Evolutionary conservation across 2,797 vertebrate species (phyloP).

Genomic region (Momotus momota): DNA sequence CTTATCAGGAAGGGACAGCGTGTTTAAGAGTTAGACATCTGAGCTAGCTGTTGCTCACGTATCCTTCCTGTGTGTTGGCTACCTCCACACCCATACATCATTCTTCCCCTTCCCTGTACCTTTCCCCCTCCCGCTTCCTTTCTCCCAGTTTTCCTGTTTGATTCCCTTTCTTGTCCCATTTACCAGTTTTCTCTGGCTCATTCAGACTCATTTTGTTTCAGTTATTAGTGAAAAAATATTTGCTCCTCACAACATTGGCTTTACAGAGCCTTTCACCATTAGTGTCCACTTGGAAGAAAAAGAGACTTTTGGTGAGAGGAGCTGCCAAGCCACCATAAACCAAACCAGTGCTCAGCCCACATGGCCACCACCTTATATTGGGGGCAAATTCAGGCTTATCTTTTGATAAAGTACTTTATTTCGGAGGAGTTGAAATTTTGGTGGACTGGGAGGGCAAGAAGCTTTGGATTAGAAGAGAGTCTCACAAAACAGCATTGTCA

Average conservation of each 20-base stretch:
- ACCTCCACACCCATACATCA: not conserved
- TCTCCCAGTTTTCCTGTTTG: not conserved
- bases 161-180: not conserved
- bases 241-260: fast-evolving
- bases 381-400: not conserved
- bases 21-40: not conserved
- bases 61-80: not conserved
- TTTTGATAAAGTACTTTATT: not conserved
- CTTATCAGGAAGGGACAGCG: not conserved
- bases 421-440: not conserved
- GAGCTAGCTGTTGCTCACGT: not conserved
- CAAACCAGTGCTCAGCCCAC: not conserved
- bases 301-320: not conserved
- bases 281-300: not conserved
- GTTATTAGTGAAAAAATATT: not conserved
- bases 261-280: not conserved
- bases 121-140: not conserved
- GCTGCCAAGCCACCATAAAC: not conserved
- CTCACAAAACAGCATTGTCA: not conserved
- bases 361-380: fast-evolving
- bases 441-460: not conserved
- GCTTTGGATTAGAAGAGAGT: not conserved
- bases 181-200: not conserved
- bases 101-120: not conserved
- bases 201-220: not conserved